Conservation (phyloP, 2,797 vertebrate genomes). For the Gymnodraco acuticeps region DNA sequence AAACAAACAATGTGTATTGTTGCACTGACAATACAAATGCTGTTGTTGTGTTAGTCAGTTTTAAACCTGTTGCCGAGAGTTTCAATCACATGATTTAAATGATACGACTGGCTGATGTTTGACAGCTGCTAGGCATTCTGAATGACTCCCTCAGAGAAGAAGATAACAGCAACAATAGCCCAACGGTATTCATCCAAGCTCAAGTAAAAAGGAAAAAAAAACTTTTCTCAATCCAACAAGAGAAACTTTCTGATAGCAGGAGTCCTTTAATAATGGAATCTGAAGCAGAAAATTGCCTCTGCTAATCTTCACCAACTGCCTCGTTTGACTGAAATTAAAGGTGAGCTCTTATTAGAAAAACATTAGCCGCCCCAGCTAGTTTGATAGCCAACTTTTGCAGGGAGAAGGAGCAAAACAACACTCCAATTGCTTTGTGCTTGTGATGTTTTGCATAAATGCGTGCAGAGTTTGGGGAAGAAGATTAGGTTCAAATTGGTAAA, state of each 20-base stretch:
- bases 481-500: constrained; percentile 73
- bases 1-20: constrained; percentile 7
- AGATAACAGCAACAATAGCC: constrained; percentile 71
- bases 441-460: constrained; percentile 65
- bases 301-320: constrained; percentile 78
- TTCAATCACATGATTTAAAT: constrained; percentile 44
- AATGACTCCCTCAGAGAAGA: constrained; percentile 50
- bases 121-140: constrained; percentile 55
- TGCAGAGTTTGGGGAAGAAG: constrained; percentile 54
- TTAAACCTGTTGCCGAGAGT: constrained; percentile 31
- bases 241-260: constrained; percentile 78
- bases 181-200: constrained; percentile 70
- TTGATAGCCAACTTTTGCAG: constrained; percentile 71
- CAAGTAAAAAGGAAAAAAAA: constrained; percentile 25
- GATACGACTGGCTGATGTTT: constrained; percentile 41
- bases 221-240: constrained; percentile 69
- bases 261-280: constrained; percentile 83
- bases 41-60: constrained; percentile 18
- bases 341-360: constrained; percentile 83
- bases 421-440: constrained; percentile 60
- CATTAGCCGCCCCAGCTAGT: constrained; percentile 74
- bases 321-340: constrained; percentile 83
- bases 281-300: constrained; percentile 86
- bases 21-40: constrained; percentile 5
- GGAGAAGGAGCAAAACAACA: constrained; percentile 65